Base-by-base conservation (phyloP, 2,113 vertebrate species). In the Electrona antarctica region DNA sequence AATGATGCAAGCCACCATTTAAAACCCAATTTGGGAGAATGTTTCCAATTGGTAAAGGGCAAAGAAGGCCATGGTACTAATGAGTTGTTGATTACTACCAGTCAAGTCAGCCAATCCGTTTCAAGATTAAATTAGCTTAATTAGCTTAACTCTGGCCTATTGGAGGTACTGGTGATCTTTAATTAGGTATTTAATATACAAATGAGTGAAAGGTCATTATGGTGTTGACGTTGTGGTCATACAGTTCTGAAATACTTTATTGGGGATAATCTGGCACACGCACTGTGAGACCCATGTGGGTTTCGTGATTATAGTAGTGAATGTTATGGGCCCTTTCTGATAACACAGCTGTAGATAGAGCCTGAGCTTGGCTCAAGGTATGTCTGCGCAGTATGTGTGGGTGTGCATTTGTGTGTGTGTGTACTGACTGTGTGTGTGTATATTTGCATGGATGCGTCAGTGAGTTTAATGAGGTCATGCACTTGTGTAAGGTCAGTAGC, bases 1-100 rank as follows among this genome's bases (percentile, higher is more conserved):
- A 58, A 21, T 77, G 56, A 76, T 56, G 72, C 64, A 57, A 57
- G 12, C 4, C 10, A 49, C 75, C 74, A 59, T 73, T 79, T 59
- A 52, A 47, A 55, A 60, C 15, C 7, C 45, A 41, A 48, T 45
- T 41, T 15, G n/a, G 33, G 60, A 48, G 45, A 14, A 14, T 2
- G 45, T 46, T 13, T 41, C 33, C 33, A 41, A 41, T 41, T 41
- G 33, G 33, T 41, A 41, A 41, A 41, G 33, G 33, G 33, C 33
- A 41, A 41, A 41, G 33, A 41, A 41, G 33, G 33, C 33, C 33
- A 41, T 4, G 33, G 33, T 41, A 41, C 33, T 41, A 41, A 41
- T 41, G 33, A 41, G 33, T 41, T 41, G 33, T 41, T 41, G 5
- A 41, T 41, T 41, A 41, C 33, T 41, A 41, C 3, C 33, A 41